These are phyloP conservation scores for Polyploca ridens DNA, from an alignment of 2,888 invertebrate species.

Conservation along the genomic window DNA sequence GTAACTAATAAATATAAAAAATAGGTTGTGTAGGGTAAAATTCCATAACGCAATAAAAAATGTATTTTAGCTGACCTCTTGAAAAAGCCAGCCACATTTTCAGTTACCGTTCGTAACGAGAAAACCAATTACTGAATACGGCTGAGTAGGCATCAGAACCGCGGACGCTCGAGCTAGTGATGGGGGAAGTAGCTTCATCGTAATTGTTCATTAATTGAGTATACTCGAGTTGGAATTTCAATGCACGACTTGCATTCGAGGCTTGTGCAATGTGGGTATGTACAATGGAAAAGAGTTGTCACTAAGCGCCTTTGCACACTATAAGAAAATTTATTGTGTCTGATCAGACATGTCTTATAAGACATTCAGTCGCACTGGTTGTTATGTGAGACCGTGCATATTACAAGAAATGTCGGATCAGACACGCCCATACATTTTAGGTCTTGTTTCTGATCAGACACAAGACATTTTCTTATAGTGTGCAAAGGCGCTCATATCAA, in stretches of 20 bases:
- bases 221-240: not conserved
- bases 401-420: no score
- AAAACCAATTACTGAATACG: slow-evolving; percentile 54
- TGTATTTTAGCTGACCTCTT: slow-evolving; percentile 24
- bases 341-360: no score
- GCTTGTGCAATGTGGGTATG: not conserved
- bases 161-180: slow-evolving; percentile 7
- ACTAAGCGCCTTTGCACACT: not conserved
- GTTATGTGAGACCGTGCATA: no score
- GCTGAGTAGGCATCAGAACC: slow-evolving; percentile 34
- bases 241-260: not conserved
- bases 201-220: not conserved
- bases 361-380: no score
- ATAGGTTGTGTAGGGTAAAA: not conserved
- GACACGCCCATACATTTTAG: no score
- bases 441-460: no score
- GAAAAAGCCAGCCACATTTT: slow-evolving; percentile 29
- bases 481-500: no score
- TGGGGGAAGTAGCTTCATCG: not conserved
- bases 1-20: not conserved
- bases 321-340: no score
- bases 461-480: no score
- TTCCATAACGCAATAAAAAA: slow-evolving; percentile 17
- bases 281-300: not conserved
- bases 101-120: slow-evolving; percentile 39